Evolutionary conservation across 2,888 invertebrate genomes (phyloP), one percentile per base, ranked within the genome.

Genomic region (Philonicus albiceps): DNA sequence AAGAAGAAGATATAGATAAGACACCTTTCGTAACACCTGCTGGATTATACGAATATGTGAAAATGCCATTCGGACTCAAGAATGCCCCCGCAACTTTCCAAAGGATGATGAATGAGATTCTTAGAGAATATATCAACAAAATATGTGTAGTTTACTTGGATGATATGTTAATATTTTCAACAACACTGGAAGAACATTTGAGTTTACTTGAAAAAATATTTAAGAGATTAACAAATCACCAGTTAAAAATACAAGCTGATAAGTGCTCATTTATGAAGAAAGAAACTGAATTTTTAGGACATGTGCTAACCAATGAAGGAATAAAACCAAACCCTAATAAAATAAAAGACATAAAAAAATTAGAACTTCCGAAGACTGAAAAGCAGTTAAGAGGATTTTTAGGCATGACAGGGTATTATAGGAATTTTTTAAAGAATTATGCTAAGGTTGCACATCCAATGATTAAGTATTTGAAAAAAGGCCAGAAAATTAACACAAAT

Each of bases 101-200:
- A 86, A 64, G 22, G 40, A 8, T 64, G 72, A 80, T 80, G 53
- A 34, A 37, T 64, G 37, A 80, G 8, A 72, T 11, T 43, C 55
- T 22, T 64, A 64, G 86, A 64, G 64, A 78, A 13, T 19, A 86
- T 22, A 80, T 86, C n/a, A 78, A 86, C 64, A 27, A 31, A n/a
- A 86, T 86, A 6, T 86, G 78, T 34, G 72, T 86, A 72, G 55
- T 13, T 22, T 72, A 72, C n/a, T 72, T 72, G 27, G 64, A 64
- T 64, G 64, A 64, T 64, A 64, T 64, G 8, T 27, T 27, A 19
- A 64, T 64, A 27, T 72, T 72, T 30, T 27, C 27, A 22, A 22
- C 72, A 55, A 6, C 75, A 86, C 13, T 30, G 72, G 27, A 43
- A 27, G 16, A 72, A 30, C 72, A 72, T 72, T 30, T 72, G 27